Evolutionary conservation across 2,888 invertebrate genomes (phyloP), one percentile per base, ranked within the genome.

Genomic region (Lasius platythorax): DNA sequence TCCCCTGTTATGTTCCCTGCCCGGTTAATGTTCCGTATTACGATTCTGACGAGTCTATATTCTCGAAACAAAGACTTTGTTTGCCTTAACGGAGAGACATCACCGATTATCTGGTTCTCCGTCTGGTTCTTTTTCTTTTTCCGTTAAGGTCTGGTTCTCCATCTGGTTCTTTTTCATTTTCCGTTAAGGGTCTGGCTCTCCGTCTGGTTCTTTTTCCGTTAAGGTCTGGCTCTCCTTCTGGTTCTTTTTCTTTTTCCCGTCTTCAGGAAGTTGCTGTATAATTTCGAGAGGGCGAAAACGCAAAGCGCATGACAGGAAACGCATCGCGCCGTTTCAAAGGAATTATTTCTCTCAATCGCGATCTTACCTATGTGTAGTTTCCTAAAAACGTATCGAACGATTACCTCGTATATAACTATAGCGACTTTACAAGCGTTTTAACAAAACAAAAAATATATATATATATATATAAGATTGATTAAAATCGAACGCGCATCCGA

Each of bases 21-120:
- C 85, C 88, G 91, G 91, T 92, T 93, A 92, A 93, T 93, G 92
- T 93, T 91, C 91, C 91, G 91, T 90, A 90, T 90, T 90, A 89
- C 85, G 85, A 91, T 91, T 91, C 89, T 85, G 85, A 87, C 85
- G 73, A 58, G 18, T 87, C 87, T 87, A 88, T 89, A 90, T 89
- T 89, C 88, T 70, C 87, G 88, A 87, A 91, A 91, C 90, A 90
- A 92, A 91, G 90, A 90, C 89, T 87, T 75, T 86, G 89, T 85
- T 91, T 84, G 87, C 87, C 82, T 64, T 87, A 63, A 72, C 75
- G n/a, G 78, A 68, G 85, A 68, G 85, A 75, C 61, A 79, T 70
- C 84, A 85, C 46, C 37, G 64, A 43, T 88, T 85, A 90, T 88
- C 86, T 23, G 23, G 23, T 23, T 23, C 23, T 23, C 23, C 90